phyloP scores from a whole-genome alignment of 2,113 vertebrate species.

The Typhlomys cinereus region DNA sequence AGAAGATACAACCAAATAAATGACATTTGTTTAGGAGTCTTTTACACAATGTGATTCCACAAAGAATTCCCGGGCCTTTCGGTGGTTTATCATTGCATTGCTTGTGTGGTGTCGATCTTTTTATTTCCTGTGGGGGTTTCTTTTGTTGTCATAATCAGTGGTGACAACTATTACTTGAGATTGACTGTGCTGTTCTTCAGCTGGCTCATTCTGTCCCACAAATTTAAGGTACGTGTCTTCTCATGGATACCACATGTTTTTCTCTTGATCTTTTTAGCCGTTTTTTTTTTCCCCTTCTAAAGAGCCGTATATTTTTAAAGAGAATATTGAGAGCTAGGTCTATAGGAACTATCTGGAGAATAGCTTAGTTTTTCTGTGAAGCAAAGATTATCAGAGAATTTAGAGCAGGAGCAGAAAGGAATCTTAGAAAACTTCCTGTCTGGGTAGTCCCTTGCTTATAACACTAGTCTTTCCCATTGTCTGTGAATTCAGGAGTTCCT shows the following conservation, averaged over 20 bases:
- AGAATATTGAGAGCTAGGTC: neutral
- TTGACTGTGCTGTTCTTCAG: neutral
- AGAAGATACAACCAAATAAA: neutral
- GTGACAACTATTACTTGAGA: neutral
- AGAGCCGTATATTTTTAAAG: slow-evolving; percentile 23
- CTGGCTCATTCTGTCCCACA: neutral
- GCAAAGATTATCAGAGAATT: slow-evolving; percentile 22
- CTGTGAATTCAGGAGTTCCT: slow-evolving; percentile 23
- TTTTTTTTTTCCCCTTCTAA: no score
- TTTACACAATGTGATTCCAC: neutral
- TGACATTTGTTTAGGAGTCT: neutral
- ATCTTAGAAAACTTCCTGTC: slow-evolving; percentile 35
- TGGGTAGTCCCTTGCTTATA: neutral
- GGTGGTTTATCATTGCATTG: neutral
- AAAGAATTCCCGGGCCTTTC: neutral
- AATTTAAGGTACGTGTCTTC: neutral
- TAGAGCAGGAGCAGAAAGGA: neutral
- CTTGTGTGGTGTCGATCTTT: neutral
- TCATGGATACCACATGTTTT: neutral
- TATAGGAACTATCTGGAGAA: slow-evolving; percentile 23
- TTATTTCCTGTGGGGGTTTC: neutral
- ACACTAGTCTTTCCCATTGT: neutral
- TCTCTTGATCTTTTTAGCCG: neutral
- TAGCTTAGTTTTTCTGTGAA: neutral
- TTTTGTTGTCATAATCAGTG: neutral